A percentile compares a stretch with the other conserved stretches of the same genome.
These are phyloP conservation scores for Brachystomella parvula DNA, from an alignment of 1,140 invertebrate genomes.

Conservation along the genomic window DNA sequence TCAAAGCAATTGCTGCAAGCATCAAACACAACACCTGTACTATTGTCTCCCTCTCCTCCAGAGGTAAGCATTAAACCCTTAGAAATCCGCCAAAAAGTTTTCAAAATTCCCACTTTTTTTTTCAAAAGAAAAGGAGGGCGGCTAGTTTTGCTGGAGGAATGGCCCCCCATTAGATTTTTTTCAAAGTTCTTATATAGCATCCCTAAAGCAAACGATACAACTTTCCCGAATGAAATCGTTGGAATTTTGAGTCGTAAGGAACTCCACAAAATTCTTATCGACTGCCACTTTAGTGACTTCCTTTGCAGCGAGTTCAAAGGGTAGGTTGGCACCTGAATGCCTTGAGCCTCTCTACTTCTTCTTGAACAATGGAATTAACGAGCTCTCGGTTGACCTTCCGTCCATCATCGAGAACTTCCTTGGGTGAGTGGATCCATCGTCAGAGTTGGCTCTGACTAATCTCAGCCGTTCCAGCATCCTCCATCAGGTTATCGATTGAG, in stretches of 20 bases:
- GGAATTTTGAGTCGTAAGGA: slow-evolving; percentile 49
- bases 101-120: no score
- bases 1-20: no score
- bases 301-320: slow-evolving; percentile 46
- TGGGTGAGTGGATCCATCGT: slow-evolving; percentile 55
- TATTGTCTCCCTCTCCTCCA: no score
- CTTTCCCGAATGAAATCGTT: no score
- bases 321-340: slow-evolving; percentile 42
- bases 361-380: slow-evolving; percentile 41
- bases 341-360: slow-evolving; percentile 43
- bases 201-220: no score
- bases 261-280: slow-evolving; percentile 48
- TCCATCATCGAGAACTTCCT: slow-evolving; percentile 44
- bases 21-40: no score
- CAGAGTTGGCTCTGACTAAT: slow-evolving; percentile 62
- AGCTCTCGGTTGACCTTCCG: slow-evolving; percentile 46
- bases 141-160: no score
- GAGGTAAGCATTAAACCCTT: no score
- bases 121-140: no score
- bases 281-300: slow-evolving; percentile 51
- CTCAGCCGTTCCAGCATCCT: slow-evolving; percentile 66
- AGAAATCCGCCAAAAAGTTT: no score
- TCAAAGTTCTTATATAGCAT: no score
- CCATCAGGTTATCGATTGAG: slow-evolving; percentile 51
- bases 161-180: no score